Evolutionary conservation across 2,113 vertebrate species (phyloP), one percentile per base, ranked within the genome.

Genomic region (Psophia crepitans): DNA sequence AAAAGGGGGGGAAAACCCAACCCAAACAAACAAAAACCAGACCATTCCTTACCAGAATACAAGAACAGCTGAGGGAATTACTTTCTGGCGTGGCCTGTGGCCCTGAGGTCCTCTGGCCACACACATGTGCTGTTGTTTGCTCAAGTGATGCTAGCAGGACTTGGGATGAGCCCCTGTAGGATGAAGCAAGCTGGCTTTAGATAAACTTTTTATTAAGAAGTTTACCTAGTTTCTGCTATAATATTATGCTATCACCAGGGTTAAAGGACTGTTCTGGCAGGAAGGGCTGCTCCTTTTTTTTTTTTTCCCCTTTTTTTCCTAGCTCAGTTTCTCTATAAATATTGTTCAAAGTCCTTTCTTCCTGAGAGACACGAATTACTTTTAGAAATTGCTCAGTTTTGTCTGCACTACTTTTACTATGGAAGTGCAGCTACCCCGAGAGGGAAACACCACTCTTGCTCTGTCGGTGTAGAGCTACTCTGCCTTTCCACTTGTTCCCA

Each of bases 71-170:
- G 46, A 46, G 26, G 37, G 28, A 33, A 9, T 68, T 5, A 9
- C 41, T 16, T 39, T n/a, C 33, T 12, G 46, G 60, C 28, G 24
- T 69, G 60, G 39, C 8, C 32, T 28, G 11, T 41, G 39, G 11
- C 18, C 9, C 24, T 20, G 35, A 6, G 30, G 13, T 71, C 57
- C 5, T 0, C 35, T 35, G 37, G 16, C 44, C 15, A 33, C 26
- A 39, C 19, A 0, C 0, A 0, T 6, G 19, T 8, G 26, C 9
- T 1, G 0, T 10, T 58, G 8, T 68, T 66, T 37, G 49, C 41
- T 84, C 28, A 6, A 22, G 28, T 10, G 32, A 23, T 39, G 57
- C n/a, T 11, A 2, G 20, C 24, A 43, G 39, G 28, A n/a, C 23
- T 1, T 44, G 46, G 27, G 37, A 43, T 20, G 9, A 66, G 33